Base-by-base conservation (phyloP, 1,140 invertebrate genomes). In the Ostrea denselamellosa region DNA sequence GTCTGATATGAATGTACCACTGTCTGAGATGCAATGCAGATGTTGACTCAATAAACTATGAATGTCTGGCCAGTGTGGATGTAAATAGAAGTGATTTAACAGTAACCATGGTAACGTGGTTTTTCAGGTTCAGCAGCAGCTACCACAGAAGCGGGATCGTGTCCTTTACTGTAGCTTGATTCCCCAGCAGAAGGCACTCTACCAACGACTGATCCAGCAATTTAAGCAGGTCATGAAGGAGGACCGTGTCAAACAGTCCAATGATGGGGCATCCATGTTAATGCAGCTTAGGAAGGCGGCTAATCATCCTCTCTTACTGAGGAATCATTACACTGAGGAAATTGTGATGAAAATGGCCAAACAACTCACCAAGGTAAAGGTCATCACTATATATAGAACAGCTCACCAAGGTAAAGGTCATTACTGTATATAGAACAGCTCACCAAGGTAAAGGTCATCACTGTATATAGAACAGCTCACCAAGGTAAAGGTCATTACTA, bases 241-340 rank as follows among this genome's bases (percentile, higher is more conserved):
- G 8, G 85, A 88, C 52, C 84, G 87, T 4, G 87, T 85, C 8
- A 88, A 91, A 14, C 58, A 85, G 52, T 81, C 68, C 10, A 87
- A 88, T 10, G 90, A 90, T 7, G 91, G 93, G 10, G 88, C 92
- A 10, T 89, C 91, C 34, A 93, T 94, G 91, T 91, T 95, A 89
- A 95, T 95, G 94, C 93, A 95, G 91, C 90, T 95, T 9, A 83
- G 94, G 2, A 95, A 95, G 86, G 91, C 91, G 4, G 93, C 94
- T 44, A 95, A 95, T 87, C 94, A 95, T 87, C 93, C 93, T 0
- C 89, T 99, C 56, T 95, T 99, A 1, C 94, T 97, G 85, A 96
- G 98, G 68, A 96, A 96, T 91, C 96, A 97, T 94, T 99, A 98
- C 92, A 96, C 96, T n/a, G 96, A 98, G 90, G 94, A 95, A 5